Conservation (phyloP, 2,888 invertebrate species). For the Plagodis dolabraria region DNA sequence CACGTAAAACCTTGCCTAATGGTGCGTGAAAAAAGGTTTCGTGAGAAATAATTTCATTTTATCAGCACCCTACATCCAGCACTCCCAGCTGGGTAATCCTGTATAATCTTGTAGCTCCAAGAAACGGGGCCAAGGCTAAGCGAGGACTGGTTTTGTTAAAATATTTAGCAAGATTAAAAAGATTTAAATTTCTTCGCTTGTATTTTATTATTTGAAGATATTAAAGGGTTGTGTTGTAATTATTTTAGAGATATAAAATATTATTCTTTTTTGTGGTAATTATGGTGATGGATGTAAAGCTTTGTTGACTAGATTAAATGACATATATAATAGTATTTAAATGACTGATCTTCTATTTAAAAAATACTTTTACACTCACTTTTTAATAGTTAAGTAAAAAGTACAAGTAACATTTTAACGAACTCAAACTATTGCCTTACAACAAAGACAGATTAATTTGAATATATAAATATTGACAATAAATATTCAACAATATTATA, state of each 20-base stretch:
- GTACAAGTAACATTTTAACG: too few species aligned
- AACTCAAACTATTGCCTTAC: too few species aligned
- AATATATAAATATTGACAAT: too few species aligned
- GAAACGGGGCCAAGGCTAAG: slow-evolving; percentile 19
- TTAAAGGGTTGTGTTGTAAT: background rate
- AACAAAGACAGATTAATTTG: too few species aligned
- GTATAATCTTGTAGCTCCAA: slow-evolving; percentile 10
- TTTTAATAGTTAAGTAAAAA: too few species aligned
- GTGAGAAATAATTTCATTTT: slow-evolving; percentile 14
- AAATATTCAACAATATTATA: too few species aligned
- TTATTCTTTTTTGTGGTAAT: too few species aligned
- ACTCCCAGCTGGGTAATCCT: slow-evolving; percentile 10
- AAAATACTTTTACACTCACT: too few species aligned
- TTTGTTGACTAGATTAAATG: too few species aligned
- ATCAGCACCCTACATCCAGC: slow-evolving; percentile 3
- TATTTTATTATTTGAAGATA: background rate
- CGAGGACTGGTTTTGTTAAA: slow-evolving; percentile 8
- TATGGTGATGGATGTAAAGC: background rate
- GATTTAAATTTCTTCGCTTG: slow-evolving; percentile 14
- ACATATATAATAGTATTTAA: too few species aligned
- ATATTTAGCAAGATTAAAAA: slow-evolving; percentile 16
- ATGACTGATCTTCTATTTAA: too few species aligned
- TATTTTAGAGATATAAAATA: too few species aligned
- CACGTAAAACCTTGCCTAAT: background rate
- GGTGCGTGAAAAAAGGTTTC: background rate